Evolutionary conservation across 2,797 vertebrate species (phyloP).

Genomic region (Pyrocephalus nanus): DNA sequence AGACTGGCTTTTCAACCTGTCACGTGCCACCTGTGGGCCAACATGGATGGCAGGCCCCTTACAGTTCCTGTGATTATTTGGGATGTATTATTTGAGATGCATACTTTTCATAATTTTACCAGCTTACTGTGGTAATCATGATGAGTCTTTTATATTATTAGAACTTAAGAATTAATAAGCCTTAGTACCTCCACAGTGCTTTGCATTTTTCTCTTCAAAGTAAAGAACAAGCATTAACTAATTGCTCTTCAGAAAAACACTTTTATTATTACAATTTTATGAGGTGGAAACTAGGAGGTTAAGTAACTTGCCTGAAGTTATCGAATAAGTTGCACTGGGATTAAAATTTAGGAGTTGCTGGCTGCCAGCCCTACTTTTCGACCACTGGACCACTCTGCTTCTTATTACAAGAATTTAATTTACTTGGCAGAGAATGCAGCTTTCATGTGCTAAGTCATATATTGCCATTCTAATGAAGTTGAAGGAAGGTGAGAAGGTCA

Average conservation of each 20-base stretch:
- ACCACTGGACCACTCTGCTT: slow-evolving; percentile 31
- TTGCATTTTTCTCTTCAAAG: slow-evolving; percentile 19
- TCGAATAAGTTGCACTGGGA: slow-evolving; percentile 33
- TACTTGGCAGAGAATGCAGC: slow-evolving; percentile 42
- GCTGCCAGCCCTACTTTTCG: neutral
- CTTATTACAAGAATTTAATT: slow-evolving; percentile 61
- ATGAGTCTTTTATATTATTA: neutral
- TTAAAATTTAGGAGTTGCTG: slow-evolving; percentile 60
- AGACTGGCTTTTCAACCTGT: neutral
- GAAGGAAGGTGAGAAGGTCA: slow-evolving; percentile 25
- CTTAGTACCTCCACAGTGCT: neutral
- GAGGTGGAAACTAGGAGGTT: slow-evolving; percentile 56
- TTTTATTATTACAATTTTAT: slow-evolving; percentile 58
- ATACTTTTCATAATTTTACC: neutral
- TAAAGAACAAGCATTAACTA: slow-evolving; percentile 42
- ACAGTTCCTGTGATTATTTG: neutral
- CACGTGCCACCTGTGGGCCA: fast-evolving
- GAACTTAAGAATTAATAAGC: slow-evolving; percentile 26
- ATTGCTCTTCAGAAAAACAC: slow-evolving; percentile 55
- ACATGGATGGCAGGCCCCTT: fast-evolving
- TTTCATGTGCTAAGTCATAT: slow-evolving; percentile 18
- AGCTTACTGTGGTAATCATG: neutral
- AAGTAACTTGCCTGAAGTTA: slow-evolving; percentile 62
- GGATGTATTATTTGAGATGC: neutral
- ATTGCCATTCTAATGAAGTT: slow-evolving; percentile 16